phyloP scores from a whole-genome alignment of 2,797 vertebrate genomes.

The Hozukius guyotensis region DNA sequence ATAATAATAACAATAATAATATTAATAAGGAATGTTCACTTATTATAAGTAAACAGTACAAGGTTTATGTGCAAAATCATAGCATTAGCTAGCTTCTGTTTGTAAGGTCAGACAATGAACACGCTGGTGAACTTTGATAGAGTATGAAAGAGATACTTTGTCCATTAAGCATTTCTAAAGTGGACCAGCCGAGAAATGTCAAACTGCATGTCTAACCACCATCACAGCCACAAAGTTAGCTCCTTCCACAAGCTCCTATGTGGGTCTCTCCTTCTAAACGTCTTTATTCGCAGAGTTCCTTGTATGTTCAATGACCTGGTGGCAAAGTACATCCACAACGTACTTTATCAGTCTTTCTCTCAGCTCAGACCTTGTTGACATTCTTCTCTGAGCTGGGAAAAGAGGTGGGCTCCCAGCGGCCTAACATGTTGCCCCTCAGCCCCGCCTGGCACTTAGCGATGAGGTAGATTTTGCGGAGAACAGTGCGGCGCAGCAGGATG shows the following conservation, averaged over 20 bases:
- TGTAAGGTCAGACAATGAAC: constrained; percentile 7
- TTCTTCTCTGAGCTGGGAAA: constrained; percentile 85
- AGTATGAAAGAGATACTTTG: constrained; percentile 8
- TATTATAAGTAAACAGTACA: constrained; percentile 43
- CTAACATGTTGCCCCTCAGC: constrained; percentile 71
- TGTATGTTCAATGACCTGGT: constrained; percentile 3
- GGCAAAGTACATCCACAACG: neutral
- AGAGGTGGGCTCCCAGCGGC: constrained; percentile 86
- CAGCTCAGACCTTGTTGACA: constrained; percentile 76
- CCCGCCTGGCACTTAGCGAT: constrained; percentile 79
- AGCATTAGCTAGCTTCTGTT: constrained; percentile 53
- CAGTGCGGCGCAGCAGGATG: constrained; percentile 89
- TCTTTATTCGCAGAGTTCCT: neutral
- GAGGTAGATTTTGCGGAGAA: constrained; percentile 87
- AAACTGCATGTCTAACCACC: neutral
- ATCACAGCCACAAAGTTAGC: neutral
- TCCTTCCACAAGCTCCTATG: neutral
- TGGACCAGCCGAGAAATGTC: constrained; percentile 23
- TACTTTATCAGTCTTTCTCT: neutral
- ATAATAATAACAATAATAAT: no score
- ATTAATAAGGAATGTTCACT: constrained; percentile 48
- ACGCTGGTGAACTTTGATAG: neutral
- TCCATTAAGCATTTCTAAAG: constrained; percentile 11
- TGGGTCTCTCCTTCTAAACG: neutral
- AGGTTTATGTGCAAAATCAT: constrained; percentile 63